A percentile compares a stretch with the other conserved stretches of the same genome.
These are phyloP conservation scores for Umimayanthus chanpuru DNA, from an alignment of 92 coral and sea anemone genomes.

Conservation along the genomic window DNA sequence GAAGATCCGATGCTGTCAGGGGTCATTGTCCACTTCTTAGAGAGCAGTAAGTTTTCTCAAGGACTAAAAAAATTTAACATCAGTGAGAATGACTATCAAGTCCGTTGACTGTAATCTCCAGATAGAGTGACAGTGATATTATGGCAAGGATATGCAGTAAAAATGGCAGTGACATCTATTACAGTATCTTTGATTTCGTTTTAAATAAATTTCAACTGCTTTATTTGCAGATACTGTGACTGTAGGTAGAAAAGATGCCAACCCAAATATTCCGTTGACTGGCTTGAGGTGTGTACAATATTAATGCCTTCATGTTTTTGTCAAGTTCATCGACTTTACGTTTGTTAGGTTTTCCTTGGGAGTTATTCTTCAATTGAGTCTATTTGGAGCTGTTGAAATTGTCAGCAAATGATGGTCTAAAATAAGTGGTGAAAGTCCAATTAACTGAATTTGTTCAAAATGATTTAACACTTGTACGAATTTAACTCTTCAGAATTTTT, in stretches of 20 bases:
- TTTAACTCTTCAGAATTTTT: too few relatives aligned
- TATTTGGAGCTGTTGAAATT: too few relatives aligned
- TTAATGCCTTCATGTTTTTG: background rate
- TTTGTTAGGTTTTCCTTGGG: too few relatives aligned
- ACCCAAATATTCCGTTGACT: conserved; percentile 74
- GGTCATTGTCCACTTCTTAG: conserved; percentile 89
- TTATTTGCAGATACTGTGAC: conserved; percentile 69
- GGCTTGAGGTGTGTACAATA: conserved; percentile 79
- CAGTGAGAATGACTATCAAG: background rate
- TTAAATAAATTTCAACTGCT: background rate
- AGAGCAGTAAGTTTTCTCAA: conserved; percentile 64
- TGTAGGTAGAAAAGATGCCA: conserved; percentile 92
- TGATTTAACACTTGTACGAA: too few relatives aligned
- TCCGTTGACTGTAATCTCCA: background rate
- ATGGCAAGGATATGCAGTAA: background rate
- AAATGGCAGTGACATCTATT: background rate
- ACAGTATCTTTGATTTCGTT: background rate
- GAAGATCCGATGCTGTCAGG: conserved; percentile 94
- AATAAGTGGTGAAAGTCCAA: too few relatives aligned
- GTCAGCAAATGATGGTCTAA: too few relatives aligned
- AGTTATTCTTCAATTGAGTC: too few relatives aligned
- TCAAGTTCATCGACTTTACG: too few relatives aligned
- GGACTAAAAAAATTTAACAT: too few relatives aligned
- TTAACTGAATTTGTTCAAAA: too few relatives aligned
- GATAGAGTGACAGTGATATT: background rate